Base-by-base conservation (phyloP, 2,888 invertebrate genomes). In the Metopia argyrocephala region DNA sequence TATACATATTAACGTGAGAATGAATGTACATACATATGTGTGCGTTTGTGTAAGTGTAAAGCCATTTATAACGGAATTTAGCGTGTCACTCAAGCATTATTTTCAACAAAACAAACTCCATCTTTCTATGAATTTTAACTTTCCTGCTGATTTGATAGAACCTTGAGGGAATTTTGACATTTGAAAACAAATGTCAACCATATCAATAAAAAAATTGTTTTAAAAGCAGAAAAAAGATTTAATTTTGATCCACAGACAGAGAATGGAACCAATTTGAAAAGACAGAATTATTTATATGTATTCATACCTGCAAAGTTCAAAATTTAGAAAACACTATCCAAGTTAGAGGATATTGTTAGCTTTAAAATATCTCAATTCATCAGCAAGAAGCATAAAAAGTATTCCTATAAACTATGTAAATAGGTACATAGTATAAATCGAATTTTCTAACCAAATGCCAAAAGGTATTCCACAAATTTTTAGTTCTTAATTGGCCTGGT, bases 21-120 rank as follows among this genome's bases (percentile, higher is more conserved):
- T 59, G 66, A 28, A 50, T 61, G 27, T 38, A 31, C 52, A 46
- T 45, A 56, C 9, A 21, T 54, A 64, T 50, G 28, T 71, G n/a
- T n/a, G n/a, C n/a, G 48, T 54, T 38, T 81, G 65, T 71, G 45
- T 62, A 48, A 73, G 76, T 80, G 79, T 12, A 38, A 38, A 38
- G n/a, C n/a, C n/a, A n/a, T 83, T 84, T 84, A 85, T 85, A 85
- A 82, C 83, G 82, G 82, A 83, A 86, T 87, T 84, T 83, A 84
- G 81, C 79, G 73, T 76, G 76, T 56, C 59, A 45, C 52, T 68
- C 71, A 46, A 65, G 70, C 57, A 66, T 76, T 62, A 57, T 69
- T 75, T 70, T 70, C 65, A 70, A 20, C 31, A 31, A 52, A 50
- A 66, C 27, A n/a, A 56, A 25, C 23, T n/a, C 15, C 12, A 65